A percentile compares a stretch with the other conserved stretches of the same genome.
These are phyloP conservation scores for Bradynema listronoti DNA, from an alignment of 1,140 invertebrate genomes.

Conservation along the genomic window DNA sequence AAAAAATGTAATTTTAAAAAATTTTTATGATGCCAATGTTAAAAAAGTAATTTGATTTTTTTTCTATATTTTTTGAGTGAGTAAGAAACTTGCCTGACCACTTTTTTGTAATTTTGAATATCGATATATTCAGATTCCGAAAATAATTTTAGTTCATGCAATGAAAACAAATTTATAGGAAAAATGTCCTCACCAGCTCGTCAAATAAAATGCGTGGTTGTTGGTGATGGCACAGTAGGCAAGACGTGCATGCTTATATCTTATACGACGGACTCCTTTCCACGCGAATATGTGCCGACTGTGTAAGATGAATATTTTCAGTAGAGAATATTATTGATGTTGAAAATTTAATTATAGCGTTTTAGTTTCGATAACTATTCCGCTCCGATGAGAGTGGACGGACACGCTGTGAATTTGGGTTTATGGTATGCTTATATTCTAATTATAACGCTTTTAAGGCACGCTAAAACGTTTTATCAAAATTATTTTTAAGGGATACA, in stretches of 20 bases:
- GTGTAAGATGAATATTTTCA: conserved; percentile 14
- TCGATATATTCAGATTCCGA: too few species aligned
- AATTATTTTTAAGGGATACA: conserved; percentile 67
- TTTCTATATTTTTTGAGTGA: too few species aligned
- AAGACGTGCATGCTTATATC: conserved; percentile 71
- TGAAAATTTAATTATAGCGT: not conserved
- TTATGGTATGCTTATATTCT: conserved; percentile 82
- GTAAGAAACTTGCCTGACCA: too few species aligned
- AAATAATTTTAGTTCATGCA: too few species aligned
- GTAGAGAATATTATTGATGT: not conserved
- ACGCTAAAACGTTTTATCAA: not conserved
- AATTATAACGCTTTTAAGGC: conserved; percentile 53
- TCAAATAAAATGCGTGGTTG: conserved; percentile 77
- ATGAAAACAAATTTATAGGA: too few species aligned
- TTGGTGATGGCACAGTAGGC: conserved; percentile 72
- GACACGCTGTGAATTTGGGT: conserved; percentile 74
- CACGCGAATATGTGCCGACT: conserved; percentile 59
- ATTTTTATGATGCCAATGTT: too few species aligned
- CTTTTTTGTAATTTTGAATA: too few species aligned
- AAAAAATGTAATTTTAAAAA: too few species aligned
- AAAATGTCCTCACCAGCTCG: conserved; percentile 34
- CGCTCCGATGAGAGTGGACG: conserved; percentile 81
- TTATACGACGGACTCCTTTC: conserved; percentile 84
- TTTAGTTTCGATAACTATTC: conserved; percentile 59
- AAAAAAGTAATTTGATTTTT: too few species aligned